Base-by-base conservation (phyloP, 1,140 invertebrate species). In the Heterodera schachtii region DNA sequence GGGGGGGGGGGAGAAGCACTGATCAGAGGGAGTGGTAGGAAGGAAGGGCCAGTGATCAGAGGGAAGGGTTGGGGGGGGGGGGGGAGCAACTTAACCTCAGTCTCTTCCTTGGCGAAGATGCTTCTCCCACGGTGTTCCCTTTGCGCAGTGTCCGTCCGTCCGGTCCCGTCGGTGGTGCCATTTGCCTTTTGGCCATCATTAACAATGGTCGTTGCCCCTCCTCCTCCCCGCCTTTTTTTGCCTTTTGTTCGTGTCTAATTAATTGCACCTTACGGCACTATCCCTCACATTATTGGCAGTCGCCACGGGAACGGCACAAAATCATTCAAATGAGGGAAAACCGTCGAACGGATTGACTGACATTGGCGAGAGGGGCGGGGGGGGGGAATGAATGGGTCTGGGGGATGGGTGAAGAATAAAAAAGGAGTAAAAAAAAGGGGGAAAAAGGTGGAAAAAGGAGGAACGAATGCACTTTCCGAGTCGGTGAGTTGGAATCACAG, bases 111-210 rank as follows among this genome's bases (percentile, higher is more conserved):
- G 76, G 64, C 16, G 66, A 46, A 47, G 75, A 77, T 21, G 60
- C 43, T 21, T 78, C 64, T 43, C 74, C 74, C 46, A 78, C 69
- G 19, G 76, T 78, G 64, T 67, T 78, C 19, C 76, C 76, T 31
- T 78, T 78, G 16, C 69, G 76, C 16, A 78, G 76, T 41, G 47
- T 78, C 41, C 52, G 76, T 41, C 76, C 76, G 47, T 60, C 69
- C 21, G 76, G 76, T 19, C 76, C 76, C 64, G 44, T 78, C 44
- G 76, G 52, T 5, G 74, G 74, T 49, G 47, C 47, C 74, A 75
- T 75, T 47, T 75, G 64, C 64, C n/a, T 74, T 60, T 21, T 78
- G 60, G 60, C 69, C 69, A 71, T 71, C 21, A 46, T 16, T 19
- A n/a, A 43, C 8, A 71, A 71, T 31, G 5, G 9, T 3, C 57